Base-by-base conservation (phyloP, 1,140 invertebrate genomes). In the Akabosia matsudoensis region DNA sequence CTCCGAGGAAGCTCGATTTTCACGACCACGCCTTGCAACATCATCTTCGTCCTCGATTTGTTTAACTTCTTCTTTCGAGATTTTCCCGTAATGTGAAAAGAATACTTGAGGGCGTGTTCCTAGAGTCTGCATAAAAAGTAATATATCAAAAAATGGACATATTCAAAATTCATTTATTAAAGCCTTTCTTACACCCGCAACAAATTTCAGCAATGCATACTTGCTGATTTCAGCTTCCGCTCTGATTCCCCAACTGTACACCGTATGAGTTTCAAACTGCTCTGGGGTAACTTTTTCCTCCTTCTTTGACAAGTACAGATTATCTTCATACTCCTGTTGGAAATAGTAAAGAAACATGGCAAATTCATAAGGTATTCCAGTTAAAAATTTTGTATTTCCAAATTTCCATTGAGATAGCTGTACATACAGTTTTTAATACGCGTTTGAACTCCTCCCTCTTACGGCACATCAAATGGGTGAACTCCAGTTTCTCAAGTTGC, bases 221-320 rank as follows among this genome's bases (percentile, higher is more conserved):
- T 80, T 80, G 31, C 67, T 75, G 28, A 77, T 77, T 51, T 80
- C 79, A 28, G 70, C 70, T 10, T 80, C 56, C 10, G 79, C 73
- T 75, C 79, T 26, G 7, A 52, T 14, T 14, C 79, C 79, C 79
- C 79, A 80, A 14, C 51, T n/a, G n/a, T n/a, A n/a, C n/a, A n/a
- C n/a, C 52, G 51, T 80, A 80, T 3, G 74, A 52, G n/a, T 26
- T 14, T n/a, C 64, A 31, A 24, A 28, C 52, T 13, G n/a, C 13
- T 0, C 79, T 76, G 0, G 52, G 30, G 1, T 77, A n/a, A n/a
- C 77, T 54, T 74, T 64, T 0, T 30, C 52, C 37, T 78, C 77
- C 16, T 76, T 73, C 10, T 45, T 16, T 0, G 26, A 34, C 13
- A 80, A 72, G 37, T 80, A 80, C 74, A 77, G 30, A 0, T 75